Percentiles rank a stretch among this genome's conserved stretches.
Evolutionary conservation across 2,888 invertebrate species (phyloP).

Genomic region (Mimumesa dahlbomi): DNA sequence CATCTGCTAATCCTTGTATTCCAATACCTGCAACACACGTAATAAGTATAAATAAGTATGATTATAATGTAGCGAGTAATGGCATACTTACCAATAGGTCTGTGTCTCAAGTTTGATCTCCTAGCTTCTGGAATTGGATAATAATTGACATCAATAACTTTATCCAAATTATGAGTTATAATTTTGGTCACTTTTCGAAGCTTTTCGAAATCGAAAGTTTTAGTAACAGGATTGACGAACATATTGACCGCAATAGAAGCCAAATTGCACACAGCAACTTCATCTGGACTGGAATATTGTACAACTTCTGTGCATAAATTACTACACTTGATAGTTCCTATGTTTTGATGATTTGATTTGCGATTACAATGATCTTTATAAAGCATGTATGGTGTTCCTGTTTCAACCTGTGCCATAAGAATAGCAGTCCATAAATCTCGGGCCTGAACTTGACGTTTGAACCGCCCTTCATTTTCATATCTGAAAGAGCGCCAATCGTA

Average conservation of each 20-base stretch:
- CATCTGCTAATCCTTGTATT: constrained; percentile 98
- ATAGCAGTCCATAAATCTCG: constrained; percentile 96
- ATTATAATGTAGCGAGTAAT: too few species aligned
- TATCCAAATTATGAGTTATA: constrained; percentile 95
- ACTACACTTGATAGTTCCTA: constrained; percentile 98
- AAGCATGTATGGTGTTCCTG: constrained; percentile 98
- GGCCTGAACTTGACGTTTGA: constrained; percentile 87
- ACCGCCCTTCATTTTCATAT: constrained; percentile 91
- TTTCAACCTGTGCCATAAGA: constrained; percentile 97
- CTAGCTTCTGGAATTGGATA: constrained; percentile 96
- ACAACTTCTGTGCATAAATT: constrained; percentile 99
- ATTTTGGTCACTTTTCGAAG: constrained; percentile 93
- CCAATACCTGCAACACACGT: constrained; percentile 86
- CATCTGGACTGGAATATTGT: constrained; percentile 94
- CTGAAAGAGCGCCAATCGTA: too few species aligned
- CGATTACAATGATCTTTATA: constrained; percentile 98
- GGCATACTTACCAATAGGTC: constrained; percentile 85
- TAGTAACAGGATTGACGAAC: constrained; percentile 90
- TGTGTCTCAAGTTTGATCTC: constrained; percentile 92
- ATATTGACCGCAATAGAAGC: constrained; percentile 98
- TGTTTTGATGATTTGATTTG: constrained; percentile 98
- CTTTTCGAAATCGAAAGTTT: constrained; percentile 92
- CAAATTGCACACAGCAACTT: constrained; percentile 98
- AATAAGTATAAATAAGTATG: constrained; percentile 2
- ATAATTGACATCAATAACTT: constrained; percentile 97